Evolutionary conservation across 1,140 invertebrate genomes (phyloP).

Genomic region (Eumeta japonica): DNA sequence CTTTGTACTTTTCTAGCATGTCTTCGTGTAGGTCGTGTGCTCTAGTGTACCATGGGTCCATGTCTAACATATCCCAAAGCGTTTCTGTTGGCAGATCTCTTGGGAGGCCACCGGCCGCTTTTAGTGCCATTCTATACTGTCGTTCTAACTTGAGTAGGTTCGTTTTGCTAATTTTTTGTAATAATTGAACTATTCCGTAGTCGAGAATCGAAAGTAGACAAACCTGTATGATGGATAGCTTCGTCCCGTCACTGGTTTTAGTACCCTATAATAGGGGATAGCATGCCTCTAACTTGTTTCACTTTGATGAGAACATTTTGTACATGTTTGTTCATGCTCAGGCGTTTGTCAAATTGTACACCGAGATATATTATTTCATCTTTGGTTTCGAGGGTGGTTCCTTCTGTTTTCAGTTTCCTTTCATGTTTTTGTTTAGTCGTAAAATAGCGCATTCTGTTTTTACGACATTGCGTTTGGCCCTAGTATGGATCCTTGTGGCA

Average conservation of each 20-base stretch:
- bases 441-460: constrained; percentile 9
- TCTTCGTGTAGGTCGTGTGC: no score
- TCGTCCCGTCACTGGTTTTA: constrained; percentile 1
- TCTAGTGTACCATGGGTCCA: no score
- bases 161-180: constrained; percentile 3
- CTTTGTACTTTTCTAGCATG: no score
- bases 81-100: no score
- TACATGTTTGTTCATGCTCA: constrained; percentile 5
- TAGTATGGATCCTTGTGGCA: constrained; percentile 9
- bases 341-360: constrained; percentile 5
- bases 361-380: no score
- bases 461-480: constrained; percentile 6
- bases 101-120: no score
- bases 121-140: no score
- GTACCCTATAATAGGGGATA: constrained; percentile 6
- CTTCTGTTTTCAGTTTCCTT: constrained; percentile 4
- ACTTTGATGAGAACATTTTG: constrained; percentile 5
- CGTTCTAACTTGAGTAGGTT: constrained; percentile 5
- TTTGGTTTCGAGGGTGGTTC: constrained; percentile 1
- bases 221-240: constrained; percentile 5
- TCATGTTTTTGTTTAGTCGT: constrained; percentile 2
- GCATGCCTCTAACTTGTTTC: constrained; percentile 7
- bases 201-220: no score
- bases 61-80: no score
- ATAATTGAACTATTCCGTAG: constrained; percentile 7